Evolutionary conservation across 2,113 vertebrate species (phyloP), one percentile per base, ranked within the genome.

Genomic region (Alosa alosa): DNA sequence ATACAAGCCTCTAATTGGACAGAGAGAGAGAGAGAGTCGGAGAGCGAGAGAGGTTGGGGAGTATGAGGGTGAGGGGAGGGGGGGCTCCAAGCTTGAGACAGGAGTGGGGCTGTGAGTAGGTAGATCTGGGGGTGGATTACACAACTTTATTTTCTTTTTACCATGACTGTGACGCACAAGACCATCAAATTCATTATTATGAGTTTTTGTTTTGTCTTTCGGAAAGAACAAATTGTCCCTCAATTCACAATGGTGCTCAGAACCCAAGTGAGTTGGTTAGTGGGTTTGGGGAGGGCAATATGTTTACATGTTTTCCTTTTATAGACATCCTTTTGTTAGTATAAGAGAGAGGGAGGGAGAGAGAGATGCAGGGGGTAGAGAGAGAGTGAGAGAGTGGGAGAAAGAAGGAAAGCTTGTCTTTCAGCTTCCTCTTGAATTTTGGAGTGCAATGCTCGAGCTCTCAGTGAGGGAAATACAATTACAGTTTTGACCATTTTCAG

Each of bases 401-500:
- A n/a, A 25, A 64, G n/a, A 5, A n/a, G 11, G 25, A 75, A 75
- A 13, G 25, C 68, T 9, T 75, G 68, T 75, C 68, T 75, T 75
- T 75, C 68, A 64, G 22, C 9, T 11, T 75, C 68, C 68, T 75
- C 68, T 75, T 75, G 68, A 68, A 31, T 68, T 31, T 68, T 31
- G 31, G n/a, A 75, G 68, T 13, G 68, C 31, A 13, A 31, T 39
- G 25, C 68, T 36, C 68, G 15, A 39, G 68, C 31, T 75, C 68
- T 75, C 68, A 36, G 83, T 44, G 72, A 81, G 17, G n/a, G 17
- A 52, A 85, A 47, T 36, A 55, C 75, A 22, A 17, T 81, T 44
- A 81, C 39, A 39, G 78, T 31, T 25, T 81, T 52, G 11, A 85
- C 39, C 47, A 49, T 86, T 86, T 87, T 52, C 81, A 20, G 10